These are phyloP conservation scores for Chloroceryle inda DNA, from an alignment of 2,797 vertebrate species.

Conservation along the genomic window DNA sequence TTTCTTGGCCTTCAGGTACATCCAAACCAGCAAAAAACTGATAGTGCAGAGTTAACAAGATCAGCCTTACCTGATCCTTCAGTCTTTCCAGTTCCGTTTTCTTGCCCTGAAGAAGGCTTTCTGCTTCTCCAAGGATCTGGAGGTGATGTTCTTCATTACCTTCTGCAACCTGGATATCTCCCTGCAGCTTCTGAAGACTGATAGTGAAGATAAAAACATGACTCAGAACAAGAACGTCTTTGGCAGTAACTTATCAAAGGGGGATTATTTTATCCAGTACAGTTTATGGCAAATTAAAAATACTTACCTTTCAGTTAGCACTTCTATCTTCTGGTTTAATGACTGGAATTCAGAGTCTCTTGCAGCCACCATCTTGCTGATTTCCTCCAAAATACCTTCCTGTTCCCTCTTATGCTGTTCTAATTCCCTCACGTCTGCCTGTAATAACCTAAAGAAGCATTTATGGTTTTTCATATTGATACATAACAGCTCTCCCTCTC, in stretches of 20 bases:
- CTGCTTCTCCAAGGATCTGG: slow-evolving; percentile 79
- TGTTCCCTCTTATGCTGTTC: slow-evolving; percentile 80
- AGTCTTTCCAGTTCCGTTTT: slow-evolving; percentile 79
- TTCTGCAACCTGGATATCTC: slow-evolving; percentile 76
- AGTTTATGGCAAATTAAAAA: background rate
- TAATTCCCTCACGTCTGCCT: slow-evolving; percentile 78
- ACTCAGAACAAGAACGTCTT: background rate
- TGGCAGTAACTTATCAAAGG: background rate
- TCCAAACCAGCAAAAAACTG: background rate
- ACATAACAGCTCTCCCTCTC: background rate
- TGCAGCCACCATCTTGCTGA: slow-evolving; percentile 77
- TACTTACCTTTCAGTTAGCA: slow-evolving; percentile 80
- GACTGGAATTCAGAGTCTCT: slow-evolving; percentile 83
- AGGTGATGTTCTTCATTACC: slow-evolving; percentile 77
- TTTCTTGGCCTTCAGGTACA: background rate
- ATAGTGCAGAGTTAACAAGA: background rate
- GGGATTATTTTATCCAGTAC: background rate
- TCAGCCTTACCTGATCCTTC: slow-evolving; percentile 77
- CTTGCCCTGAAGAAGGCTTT: slow-evolving; percentile 79
- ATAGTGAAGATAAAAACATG: background rate
- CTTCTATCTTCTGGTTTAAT: slow-evolving; percentile 80
- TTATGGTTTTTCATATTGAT: background rate
- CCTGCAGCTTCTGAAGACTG: slow-evolving; percentile 84
- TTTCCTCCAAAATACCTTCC: slow-evolving; percentile 81
- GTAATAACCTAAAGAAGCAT: slow-evolving; percentile 79